phyloP scores from a whole-genome alignment of 2,113 vertebrate species.

The Grus americana region DNA sequence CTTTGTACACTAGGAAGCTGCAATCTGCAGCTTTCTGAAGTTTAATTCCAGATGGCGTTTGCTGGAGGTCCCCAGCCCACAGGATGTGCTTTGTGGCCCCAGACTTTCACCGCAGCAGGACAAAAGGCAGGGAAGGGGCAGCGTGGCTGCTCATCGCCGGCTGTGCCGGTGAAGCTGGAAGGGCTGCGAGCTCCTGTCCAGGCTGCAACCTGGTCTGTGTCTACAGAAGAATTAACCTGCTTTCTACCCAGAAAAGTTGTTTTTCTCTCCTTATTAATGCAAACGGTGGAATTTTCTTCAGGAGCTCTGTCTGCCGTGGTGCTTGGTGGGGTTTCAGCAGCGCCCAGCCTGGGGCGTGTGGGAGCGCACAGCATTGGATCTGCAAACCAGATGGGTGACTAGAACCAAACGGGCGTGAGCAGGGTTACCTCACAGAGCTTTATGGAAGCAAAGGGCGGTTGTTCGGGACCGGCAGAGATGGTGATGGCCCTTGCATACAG shows the following conservation, averaged over 20 bases:
- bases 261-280: not conserved
- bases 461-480: not conserved
- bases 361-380: not conserved
- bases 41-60: not conserved
- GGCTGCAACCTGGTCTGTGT: not conserved
- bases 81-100: not conserved
- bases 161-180: not conserved
- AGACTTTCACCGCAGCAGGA: not conserved
- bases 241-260: not conserved
- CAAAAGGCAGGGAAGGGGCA: not conserved
- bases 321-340: not conserved
- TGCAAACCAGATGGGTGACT: not conserved
- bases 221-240: not conserved
- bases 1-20: not conserved
- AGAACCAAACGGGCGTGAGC: not conserved
- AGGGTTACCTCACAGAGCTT: not conserved
- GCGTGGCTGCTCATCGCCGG: fast-evolving
- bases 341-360: not conserved
- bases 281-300: not conserved
- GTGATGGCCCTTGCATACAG: not conserved
- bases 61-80: no score
- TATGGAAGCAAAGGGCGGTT: not conserved
- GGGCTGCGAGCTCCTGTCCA: not conserved
- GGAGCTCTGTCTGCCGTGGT: fast-evolving
- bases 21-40: not conserved